phyloP scores from a whole-genome alignment of 1,140 invertebrate species.

The Lepidurus packardi region DNA sequence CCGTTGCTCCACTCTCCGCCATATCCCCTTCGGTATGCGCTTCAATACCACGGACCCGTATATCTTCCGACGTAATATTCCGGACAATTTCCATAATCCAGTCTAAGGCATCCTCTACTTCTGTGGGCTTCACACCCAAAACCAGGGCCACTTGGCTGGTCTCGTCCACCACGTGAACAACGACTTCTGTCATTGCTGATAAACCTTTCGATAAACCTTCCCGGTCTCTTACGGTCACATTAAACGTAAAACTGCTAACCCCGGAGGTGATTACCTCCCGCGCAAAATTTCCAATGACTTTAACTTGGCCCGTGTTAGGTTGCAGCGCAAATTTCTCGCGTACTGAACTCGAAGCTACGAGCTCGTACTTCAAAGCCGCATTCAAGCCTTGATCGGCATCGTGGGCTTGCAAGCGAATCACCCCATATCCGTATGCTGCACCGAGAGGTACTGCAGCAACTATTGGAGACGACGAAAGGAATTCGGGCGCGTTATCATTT shows the following conservation, averaged over 20 bases:
- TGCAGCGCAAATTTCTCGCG: slow-evolving; percentile 68
- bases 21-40: slow-evolving; percentile 57
- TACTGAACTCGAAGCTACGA: slow-evolving; percentile 50
- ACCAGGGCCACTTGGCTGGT: slow-evolving; percentile 71
- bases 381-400: slow-evolving; percentile 70
- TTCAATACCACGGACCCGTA: slow-evolving; percentile 68
- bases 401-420: slow-evolving; percentile 58
- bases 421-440: slow-evolving; percentile 70
- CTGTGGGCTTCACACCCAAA: slow-evolving; percentile 63
- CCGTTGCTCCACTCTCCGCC: slow-evolving; percentile 58
- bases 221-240: slow-evolving; percentile 79
- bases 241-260: slow-evolving; percentile 71
- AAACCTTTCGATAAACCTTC: slow-evolving; percentile 67
- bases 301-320: slow-evolving; percentile 62
- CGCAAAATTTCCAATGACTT: slow-evolving; percentile 59
- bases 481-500: slow-evolving; percentile 73
- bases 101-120: slow-evolving; percentile 53
- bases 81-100: slow-evolving; percentile 22
- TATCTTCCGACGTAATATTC: slow-evolving; percentile 66
- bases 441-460: slow-evolving; percentile 70
- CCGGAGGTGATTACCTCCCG: slow-evolving; percentile 50
- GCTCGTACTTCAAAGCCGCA: slow-evolving; percentile 70
- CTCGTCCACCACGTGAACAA: slow-evolving; percentile 74
- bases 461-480: slow-evolving; percentile 59
- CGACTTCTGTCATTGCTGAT: slow-evolving; percentile 73